These are phyloP conservation scores for Chloroclystis v-ata DNA, from an alignment of 2,888 invertebrate genomes.

Conservation along the genomic window DNA sequence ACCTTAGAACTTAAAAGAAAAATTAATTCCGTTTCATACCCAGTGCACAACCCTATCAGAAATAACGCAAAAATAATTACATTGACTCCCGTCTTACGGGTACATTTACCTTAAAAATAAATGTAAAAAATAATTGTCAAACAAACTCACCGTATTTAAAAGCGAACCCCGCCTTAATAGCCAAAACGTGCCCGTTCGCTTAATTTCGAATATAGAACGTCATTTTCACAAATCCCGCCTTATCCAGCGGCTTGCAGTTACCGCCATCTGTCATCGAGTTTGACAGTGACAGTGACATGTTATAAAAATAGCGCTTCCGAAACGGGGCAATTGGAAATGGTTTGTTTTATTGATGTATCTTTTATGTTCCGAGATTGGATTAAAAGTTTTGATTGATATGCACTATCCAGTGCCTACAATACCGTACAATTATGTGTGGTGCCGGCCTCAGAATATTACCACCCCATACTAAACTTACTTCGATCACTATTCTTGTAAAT, in stretches of 20 bases:
- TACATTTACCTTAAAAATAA: constrained; percentile 15
- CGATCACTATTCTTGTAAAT: no score
- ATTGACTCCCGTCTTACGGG: no score
- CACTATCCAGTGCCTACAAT: no score
- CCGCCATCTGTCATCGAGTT: constrained; percentile 72
- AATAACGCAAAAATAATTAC: no score
- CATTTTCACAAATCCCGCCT: constrained; percentile 45
- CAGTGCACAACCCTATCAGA: no score
- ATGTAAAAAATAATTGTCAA: constrained; percentile 36
- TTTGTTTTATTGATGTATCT: background rate
- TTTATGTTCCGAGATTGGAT: constrained; percentile 6
- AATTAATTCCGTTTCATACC: no score
- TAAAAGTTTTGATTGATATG: background rate
- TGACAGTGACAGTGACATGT: constrained; percentile 61
- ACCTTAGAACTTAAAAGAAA: no score
- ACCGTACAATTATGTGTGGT: no score
- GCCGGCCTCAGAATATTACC: no score
- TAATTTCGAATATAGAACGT: constrained; percentile 51
- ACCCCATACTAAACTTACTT: no score
- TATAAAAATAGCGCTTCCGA: constrained; percentile 54
- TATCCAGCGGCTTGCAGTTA: constrained; percentile 47
- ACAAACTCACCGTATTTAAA: constrained; percentile 39
- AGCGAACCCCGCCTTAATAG: constrained; percentile 41
- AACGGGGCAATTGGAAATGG: background rate
- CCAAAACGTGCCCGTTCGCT: constrained; percentile 47